phyloP scores from a whole-genome alignment of 1,140 invertebrate species.

The Drosophila sp. region DNA sequence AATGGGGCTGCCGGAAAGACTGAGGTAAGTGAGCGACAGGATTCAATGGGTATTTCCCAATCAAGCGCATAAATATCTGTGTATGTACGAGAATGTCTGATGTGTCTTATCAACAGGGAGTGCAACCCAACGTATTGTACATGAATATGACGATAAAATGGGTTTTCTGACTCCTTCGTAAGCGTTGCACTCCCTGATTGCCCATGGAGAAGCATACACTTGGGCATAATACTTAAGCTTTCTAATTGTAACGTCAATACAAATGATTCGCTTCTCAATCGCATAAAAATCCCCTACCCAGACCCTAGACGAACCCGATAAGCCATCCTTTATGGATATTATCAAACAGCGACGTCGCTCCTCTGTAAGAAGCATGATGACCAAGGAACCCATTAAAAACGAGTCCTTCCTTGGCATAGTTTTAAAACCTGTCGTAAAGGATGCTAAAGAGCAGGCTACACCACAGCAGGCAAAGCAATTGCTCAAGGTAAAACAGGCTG shows the following conservation, averaged over 20 bases:
- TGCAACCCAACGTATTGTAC: not conserved
- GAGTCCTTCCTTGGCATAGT: conserved; percentile 85
- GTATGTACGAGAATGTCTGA: not conserved
- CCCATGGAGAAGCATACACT: not conserved
- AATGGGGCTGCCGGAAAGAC: conserved; percentile 7
- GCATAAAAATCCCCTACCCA: conserved; percentile 27
- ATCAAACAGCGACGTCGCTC: conserved; percentile 76
- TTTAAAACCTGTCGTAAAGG: conserved; percentile 86
- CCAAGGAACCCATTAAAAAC: conserved; percentile 76
- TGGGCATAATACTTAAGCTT: not conserved
- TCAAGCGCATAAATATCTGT: not conserved
- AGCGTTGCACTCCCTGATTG: not conserved
- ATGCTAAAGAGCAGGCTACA: conserved; percentile 83
- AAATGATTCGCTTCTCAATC: conserved; percentile 6
- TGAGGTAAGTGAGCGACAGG: conserved; percentile 41
- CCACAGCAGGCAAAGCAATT: conserved; percentile 83
- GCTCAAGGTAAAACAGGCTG: conserved; percentile 67
- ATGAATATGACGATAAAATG: not conserved
- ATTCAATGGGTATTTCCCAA: not conserved
- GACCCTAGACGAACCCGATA: conserved; percentile 43
- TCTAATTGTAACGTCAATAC: not conserved
- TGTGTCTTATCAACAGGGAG: not conserved
- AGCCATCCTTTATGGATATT: conserved; percentile 65
- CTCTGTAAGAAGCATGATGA: conserved; percentile 68
- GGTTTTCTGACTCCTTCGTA: too few species aligned